Conservation (phyloP, 2,797 vertebrate species). For the Garrulus glandarius region DNA sequence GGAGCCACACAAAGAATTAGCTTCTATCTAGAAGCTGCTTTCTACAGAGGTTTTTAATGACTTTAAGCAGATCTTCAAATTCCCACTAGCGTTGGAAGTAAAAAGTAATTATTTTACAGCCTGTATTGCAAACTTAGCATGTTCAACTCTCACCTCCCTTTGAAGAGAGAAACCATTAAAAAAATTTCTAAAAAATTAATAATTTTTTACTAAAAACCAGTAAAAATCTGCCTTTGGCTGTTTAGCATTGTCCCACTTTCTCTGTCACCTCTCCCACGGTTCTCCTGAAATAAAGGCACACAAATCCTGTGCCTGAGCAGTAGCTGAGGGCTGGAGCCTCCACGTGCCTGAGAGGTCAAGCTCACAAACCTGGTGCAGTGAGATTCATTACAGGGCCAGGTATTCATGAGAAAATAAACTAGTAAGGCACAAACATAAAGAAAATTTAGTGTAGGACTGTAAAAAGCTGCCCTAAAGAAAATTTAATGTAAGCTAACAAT, state of each 20-base stretch:
- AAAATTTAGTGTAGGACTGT: background rate
- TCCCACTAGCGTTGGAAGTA: background rate
- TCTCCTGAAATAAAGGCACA: background rate
- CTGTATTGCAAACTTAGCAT: background rate
- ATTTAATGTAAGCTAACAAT: background rate
- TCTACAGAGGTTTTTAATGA: background rate
- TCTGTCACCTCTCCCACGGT: background rate
- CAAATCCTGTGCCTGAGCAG: background rate
- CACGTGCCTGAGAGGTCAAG: background rate
- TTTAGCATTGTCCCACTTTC: background rate
- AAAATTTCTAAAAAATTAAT: too few species aligned
- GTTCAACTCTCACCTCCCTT: background rate
- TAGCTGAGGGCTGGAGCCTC: background rate
- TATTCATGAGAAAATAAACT: background rate
- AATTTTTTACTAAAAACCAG: too few species aligned
- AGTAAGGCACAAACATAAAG: background rate
- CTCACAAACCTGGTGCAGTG: background rate
- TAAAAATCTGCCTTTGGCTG: background rate
- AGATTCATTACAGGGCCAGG: background rate
- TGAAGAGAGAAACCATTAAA: background rate
- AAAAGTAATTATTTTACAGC: background rate
- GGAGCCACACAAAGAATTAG: background rate
- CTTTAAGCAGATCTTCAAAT: background rate
- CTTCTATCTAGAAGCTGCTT: background rate
- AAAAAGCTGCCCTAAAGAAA: background rate